Conservation (phyloP, 2,113 vertebrate species). For the Pelecanus crispus region DNA sequence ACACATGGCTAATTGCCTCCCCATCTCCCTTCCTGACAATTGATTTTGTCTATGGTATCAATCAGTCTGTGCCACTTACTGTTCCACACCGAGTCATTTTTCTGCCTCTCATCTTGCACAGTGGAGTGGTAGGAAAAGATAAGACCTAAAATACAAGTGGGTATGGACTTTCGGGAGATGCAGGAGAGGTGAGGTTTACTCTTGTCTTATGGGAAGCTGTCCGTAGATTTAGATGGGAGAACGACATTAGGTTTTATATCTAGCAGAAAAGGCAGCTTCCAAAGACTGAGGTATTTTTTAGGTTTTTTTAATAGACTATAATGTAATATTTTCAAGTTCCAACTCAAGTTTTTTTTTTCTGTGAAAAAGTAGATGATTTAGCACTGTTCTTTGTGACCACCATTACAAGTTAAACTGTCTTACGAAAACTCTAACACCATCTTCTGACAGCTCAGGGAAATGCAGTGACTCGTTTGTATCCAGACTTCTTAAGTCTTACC, state of each 20-base stretch:
- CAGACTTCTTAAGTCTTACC: not conserved
- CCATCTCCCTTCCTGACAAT: not conserved
- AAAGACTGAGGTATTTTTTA: not conserved
- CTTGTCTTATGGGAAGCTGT: not conserved
- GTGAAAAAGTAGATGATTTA: not conserved
- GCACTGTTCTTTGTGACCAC: not conserved
- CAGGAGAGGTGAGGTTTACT: not conserved
- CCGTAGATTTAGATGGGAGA: not conserved
- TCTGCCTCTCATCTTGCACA: not conserved
- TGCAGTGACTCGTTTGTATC: not conserved
- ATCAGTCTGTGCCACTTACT: not conserved
- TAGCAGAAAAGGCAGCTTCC: not conserved
- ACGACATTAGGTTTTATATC: not conserved
- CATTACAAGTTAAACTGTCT: not conserved
- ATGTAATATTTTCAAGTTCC: not conserved
- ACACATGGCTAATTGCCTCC: not conserved
- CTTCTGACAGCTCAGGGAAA: constrained; percentile 14
- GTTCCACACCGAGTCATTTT: not conserved
- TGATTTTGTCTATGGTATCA: fast-evolving
- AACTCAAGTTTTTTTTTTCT: not conserved
- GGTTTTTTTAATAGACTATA: not conserved
- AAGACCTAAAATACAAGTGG: not conserved
- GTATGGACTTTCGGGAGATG: not conserved
- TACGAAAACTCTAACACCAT: constrained; percentile 4
- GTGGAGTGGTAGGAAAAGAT: not conserved